phyloP scores from a whole-genome alignment of 2,113 vertebrate species.

The Vidua macroura region DNA sequence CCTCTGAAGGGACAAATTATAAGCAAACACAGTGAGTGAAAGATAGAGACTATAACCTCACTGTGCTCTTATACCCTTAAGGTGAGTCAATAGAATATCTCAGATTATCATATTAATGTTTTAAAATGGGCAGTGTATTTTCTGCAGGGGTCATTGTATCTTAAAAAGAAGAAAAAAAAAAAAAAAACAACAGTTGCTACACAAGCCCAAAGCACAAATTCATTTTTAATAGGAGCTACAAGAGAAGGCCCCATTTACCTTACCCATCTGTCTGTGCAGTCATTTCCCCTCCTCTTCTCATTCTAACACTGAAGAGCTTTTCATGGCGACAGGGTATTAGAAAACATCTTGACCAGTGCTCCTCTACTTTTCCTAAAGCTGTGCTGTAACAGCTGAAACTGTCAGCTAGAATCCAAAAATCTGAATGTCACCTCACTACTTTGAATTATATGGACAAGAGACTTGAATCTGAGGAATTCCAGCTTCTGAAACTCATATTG shows the following conservation, averaged over 20 bases:
- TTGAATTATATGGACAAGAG: not conserved
- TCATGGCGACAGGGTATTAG: fast-evolving
- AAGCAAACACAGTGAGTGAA: not conserved
- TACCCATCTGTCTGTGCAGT: not conserved
- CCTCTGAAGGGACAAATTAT: not conserved
- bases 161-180: not conserved
- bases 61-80: not conserved
- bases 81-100: not conserved
- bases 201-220: not conserved
- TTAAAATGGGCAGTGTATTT: not conserved
- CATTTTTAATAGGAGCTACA: not conserved
- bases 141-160: not conserved
- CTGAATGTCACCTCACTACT: not conserved
- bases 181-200: not conserved
- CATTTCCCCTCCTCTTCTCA: not conserved
- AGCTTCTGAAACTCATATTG: not conserved
- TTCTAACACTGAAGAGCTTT: not conserved
- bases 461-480: not conserved
- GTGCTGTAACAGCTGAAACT: not conserved
- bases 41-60: not conserved
- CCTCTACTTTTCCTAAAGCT: not conserved
- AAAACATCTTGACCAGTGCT: not conserved
- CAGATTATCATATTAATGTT: not conserved
- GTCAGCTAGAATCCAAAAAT: not conserved
- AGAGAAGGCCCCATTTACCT: not conserved